Evolutionary conservation across 35 echinoderm and acorn worm species (phyloP).

Genomic region (Hemicentrotus pulcherrimus): DNA sequence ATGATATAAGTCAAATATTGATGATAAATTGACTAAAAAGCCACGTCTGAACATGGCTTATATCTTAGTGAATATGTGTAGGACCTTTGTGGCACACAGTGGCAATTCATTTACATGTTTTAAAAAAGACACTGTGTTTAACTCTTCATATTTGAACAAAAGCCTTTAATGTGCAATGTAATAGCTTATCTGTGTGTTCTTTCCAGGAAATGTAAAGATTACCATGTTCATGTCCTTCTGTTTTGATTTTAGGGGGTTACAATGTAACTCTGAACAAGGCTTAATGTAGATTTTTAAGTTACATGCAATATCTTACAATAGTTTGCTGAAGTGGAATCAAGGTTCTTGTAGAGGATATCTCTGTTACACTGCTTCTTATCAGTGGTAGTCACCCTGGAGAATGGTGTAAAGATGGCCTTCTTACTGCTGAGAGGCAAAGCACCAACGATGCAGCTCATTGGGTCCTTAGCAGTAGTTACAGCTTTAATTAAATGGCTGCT

Average conservation of each 20-base stretch:
- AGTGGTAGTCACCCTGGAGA: not conserved
- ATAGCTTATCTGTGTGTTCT: too few relatives aligned
- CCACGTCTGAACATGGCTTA: too few relatives aligned
- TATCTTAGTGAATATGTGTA: too few relatives aligned
- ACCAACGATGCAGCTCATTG: not conserved
- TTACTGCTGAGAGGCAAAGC: not conserved
- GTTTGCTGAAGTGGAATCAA: not conserved
- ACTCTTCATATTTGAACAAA: too few relatives aligned
- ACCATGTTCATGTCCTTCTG: too few relatives aligned
- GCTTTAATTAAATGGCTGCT: conserved; percentile 18
- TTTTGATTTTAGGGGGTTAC: not conserved
- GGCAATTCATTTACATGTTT: too few relatives aligned
- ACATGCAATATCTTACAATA: not conserved
- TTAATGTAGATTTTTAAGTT: not conserved
- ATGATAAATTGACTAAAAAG: too few relatives aligned
- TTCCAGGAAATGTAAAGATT: too few relatives aligned
- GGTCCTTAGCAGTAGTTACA: conserved; percentile 24
- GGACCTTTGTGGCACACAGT: too few relatives aligned
- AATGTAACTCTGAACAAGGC: not conserved
- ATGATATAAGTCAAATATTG: too few relatives aligned
- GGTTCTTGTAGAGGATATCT: not conserved
- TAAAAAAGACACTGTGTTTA: too few relatives aligned
- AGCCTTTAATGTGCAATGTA: too few relatives aligned
- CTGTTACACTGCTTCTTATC: not conserved
- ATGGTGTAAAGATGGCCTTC: not conserved